Evolutionary conservation across 2,888 invertebrate species (phyloP).

Genomic region (Nipponacmea schrenckii): DNA sequence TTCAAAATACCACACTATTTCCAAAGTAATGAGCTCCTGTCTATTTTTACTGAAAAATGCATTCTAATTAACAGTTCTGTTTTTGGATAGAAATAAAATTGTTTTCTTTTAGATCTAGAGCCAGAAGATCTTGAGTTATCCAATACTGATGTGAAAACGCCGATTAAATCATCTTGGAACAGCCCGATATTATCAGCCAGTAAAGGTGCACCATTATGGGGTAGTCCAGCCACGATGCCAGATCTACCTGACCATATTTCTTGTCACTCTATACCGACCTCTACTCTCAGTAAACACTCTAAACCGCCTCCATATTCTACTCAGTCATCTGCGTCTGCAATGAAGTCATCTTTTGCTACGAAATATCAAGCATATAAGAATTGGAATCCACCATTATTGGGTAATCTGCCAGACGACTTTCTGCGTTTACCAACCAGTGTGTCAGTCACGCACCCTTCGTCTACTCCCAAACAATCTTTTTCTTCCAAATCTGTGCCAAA

Average conservation of each 20-base stretch:
- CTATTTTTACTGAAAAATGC: too few relatives aligned
- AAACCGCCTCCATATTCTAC: slow-evolving; percentile 25
- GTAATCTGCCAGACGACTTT: slow-evolving; percentile 83
- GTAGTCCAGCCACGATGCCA: slow-evolving; percentile 1
- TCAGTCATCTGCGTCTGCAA: slow-evolving; percentile 17
- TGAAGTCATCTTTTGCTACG: slow-evolving; percentile 18
- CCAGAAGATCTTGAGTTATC: slow-evolving; percentile 31
- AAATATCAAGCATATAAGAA: slow-evolving; percentile 68
- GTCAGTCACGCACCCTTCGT: background rate
- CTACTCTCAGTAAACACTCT: slow-evolving; percentile 28
- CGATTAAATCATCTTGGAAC: slow-evolving; percentile 20
- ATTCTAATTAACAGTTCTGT: too few relatives aligned
- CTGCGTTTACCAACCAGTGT: slow-evolving; percentile 71
- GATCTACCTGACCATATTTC: background rate
- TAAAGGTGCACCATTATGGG: background rate
- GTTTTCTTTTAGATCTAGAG: slow-evolving; percentile 20
- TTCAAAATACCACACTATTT: too few relatives aligned
- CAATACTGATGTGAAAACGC: slow-evolving; percentile 36
- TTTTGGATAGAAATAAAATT: background rate
- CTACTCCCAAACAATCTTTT: background rate
- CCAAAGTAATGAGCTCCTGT: too few relatives aligned
- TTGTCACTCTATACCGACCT: slow-evolving; percentile 19
- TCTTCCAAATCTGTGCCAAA: background rate
- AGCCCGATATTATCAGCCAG: slow-evolving; percentile 13
- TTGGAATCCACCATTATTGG: slow-evolving; percentile 84